These are phyloP conservation scores for Ianthella basta DNA, from an alignment of 37 sponge, comb jelly and placozoan species.

Conservation along the genomic window DNA sequence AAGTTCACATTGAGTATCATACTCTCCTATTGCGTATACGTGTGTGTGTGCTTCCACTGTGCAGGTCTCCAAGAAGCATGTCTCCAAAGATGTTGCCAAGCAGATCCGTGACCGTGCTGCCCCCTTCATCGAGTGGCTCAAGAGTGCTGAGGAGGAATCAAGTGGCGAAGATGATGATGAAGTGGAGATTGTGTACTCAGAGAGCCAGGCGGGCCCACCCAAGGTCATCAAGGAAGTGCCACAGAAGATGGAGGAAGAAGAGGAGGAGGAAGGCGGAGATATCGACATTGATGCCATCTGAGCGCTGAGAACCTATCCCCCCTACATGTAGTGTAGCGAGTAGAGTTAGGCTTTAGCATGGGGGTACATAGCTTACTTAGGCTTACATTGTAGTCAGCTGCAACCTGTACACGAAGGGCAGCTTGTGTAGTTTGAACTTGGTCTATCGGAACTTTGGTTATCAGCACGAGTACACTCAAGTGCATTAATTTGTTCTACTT, in stretches of 20 bases:
- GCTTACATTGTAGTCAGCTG: background rate
- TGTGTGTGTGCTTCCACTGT: background rate
- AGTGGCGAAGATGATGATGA: constrained; percentile 81
- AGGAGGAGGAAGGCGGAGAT: constrained; percentile 42
- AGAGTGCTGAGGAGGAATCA: constrained; percentile 93
- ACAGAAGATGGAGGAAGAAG: constrained; percentile 24
- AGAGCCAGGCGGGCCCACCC: background rate
- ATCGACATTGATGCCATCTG: constrained; percentile 55
- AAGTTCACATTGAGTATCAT: too few species aligned
- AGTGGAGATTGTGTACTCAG: constrained; percentile 33
- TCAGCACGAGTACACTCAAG: too few species aligned
- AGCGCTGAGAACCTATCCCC: background rate
- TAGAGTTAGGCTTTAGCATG: too few species aligned
- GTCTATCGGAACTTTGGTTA: too few species aligned
- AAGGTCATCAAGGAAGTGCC: background rate
- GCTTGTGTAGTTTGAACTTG: too few species aligned
- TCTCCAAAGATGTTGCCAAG: constrained; percentile 67
- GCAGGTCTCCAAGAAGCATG: constrained; percentile 84
- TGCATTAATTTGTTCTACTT: too few species aligned
- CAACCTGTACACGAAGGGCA: too few species aligned
- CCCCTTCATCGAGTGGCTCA: constrained; percentile 90
- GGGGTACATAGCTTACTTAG: background rate
- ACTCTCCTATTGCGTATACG: too few species aligned
- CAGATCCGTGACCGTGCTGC: constrained; percentile 82
- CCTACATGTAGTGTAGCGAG: background rate